Percentiles rank a stretch among this genome's conserved stretches.
Conservation (phyloP, 2,888 invertebrate genomes). For the Cryptocephalus primarius region DNA sequence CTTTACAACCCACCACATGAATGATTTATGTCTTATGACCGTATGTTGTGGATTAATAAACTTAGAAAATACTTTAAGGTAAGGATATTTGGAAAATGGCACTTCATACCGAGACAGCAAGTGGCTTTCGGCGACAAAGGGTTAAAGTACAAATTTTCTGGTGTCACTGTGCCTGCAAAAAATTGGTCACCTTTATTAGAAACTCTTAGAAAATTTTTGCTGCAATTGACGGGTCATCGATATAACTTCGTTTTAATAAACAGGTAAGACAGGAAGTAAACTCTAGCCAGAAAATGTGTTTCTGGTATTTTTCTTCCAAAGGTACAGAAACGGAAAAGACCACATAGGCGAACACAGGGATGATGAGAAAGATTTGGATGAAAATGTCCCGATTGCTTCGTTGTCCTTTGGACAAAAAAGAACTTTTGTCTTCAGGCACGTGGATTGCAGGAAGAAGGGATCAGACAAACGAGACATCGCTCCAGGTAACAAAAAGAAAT, state of each 20-base stretch:
- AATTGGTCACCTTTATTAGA: conserved; percentile 49
- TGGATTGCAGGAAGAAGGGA: conserved; percentile 40
- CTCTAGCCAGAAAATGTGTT: conserved; percentile 1
- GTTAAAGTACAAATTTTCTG: conserved; percentile 54
- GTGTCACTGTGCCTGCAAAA: conserved; percentile 49
- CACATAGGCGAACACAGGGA: conserved; percentile 64
- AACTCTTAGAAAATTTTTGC: conserved; percentile 42
- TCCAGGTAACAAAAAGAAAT: conserved; percentile 31
- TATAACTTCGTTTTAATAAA: conserved; percentile 61
- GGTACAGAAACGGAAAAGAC: conserved; percentile 56
- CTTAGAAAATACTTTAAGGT: conserved; percentile 17
- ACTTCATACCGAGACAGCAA: conserved; percentile 57
- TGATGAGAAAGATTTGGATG: conserved; percentile 55
- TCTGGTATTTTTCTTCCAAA: conserved; percentile 22
- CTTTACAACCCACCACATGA: too few species aligned
- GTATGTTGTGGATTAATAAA: not conserved
- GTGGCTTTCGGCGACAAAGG: conserved; percentile 57
- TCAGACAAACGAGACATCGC: conserved; percentile 39
- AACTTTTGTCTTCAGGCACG: conserved; percentile 54
- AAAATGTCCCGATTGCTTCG: conserved; percentile 52
- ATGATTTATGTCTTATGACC: too few species aligned
- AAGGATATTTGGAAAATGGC: conserved; percentile 55
- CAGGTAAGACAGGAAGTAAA: conserved; percentile 38
- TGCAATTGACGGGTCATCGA: conserved; percentile 40
- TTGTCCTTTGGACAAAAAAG: conserved; percentile 54